Evolutionary conservation across 2,797 vertebrate genomes (phyloP).

Genomic region (Hybognathus amarus): DNA sequence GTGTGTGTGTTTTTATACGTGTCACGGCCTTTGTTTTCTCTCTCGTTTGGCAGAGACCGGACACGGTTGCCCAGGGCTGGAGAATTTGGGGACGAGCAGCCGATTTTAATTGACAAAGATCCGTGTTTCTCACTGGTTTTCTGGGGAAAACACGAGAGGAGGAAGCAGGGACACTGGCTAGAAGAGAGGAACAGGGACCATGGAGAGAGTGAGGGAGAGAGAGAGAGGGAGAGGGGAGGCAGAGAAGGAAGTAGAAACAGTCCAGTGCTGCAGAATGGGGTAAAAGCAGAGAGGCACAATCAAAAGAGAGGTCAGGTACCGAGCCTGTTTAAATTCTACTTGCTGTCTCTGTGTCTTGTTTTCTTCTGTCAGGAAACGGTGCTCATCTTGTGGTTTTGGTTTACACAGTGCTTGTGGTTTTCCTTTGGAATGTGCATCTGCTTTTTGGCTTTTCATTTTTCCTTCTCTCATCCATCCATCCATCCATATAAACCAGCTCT

Average conservation of each 20-base stretch:
- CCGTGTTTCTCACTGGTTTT: conserved; percentile 26
- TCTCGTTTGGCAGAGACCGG: conserved; percentile 51
- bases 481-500: conserved; percentile 37
- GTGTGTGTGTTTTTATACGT: conserved; percentile 54
- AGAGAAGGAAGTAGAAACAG: conserved; percentile 62
- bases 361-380: conserved; percentile 49
- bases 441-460: conserved; percentile 33
- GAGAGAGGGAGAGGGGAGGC: conserved; percentile 56
- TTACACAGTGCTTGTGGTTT: conserved; percentile 43
- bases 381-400: conserved; percentile 33
- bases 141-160: conserved; percentile 28
- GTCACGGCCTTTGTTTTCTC: conserved; percentile 55
- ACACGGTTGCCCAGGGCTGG: conserved; percentile 50
- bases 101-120: conserved; percentile 63
- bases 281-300: conserved; percentile 59
- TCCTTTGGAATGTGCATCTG: conserved; percentile 42
- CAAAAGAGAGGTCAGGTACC: conserved; percentile 65
- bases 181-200: conserved; percentile 60
- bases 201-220: conserved; percentile 48
- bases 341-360: conserved; percentile 52
- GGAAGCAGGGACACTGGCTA: conserved; percentile 55
- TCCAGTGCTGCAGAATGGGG: conserved; percentile 60
- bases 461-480: conserved; percentile 40
- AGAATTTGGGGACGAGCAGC: conserved; percentile 58
- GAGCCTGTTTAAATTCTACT: conserved; percentile 56